phyloP scores from a whole-genome alignment of 1,140 invertebrate species.

The Campodea augens region DNA sequence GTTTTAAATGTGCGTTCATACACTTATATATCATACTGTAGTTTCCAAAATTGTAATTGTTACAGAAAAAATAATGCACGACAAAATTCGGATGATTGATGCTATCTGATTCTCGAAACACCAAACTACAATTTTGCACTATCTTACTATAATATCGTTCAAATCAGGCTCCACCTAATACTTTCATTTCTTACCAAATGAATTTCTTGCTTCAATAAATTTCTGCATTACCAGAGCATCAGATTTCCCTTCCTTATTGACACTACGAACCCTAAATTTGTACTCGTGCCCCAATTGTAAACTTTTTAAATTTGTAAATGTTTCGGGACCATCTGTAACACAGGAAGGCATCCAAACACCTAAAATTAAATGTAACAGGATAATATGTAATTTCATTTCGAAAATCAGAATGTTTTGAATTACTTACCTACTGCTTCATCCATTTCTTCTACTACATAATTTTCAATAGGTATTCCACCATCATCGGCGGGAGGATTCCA shows the following conservation, averaged over 20 bases:
- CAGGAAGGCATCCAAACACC: conserved; percentile 82
- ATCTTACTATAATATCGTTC: conserved; percentile 5
- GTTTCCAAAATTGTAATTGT: no score
- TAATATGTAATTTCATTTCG: no score
- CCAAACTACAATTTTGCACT: not conserved
- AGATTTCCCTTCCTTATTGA: conserved; percentile 88
- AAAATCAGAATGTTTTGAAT: no score
- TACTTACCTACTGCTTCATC: no score
- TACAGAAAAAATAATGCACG: no score
- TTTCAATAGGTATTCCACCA: conserved; percentile 71
- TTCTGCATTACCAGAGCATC: conserved; percentile 79
- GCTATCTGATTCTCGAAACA: not conserved
- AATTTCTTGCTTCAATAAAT: conserved; percentile 93
- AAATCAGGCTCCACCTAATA: conserved; percentile 21
- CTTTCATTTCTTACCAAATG: no score
- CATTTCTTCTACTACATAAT: conserved; percentile 84
- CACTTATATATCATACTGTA: no score
- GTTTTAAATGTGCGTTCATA: no score
- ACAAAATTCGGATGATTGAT: not conserved
- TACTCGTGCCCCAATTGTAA: conserved; percentile 80
- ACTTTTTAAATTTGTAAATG: conserved; percentile 48
- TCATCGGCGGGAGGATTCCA: conserved; percentile 85
- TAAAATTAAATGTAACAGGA: no score
- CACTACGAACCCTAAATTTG: conserved; percentile 85
- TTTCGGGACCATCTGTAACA: conserved; percentile 61